These are phyloP conservation scores for Tiliacea aurago DNA, from an alignment of 2,888 invertebrate genomes.

Conservation along the genomic window DNA sequence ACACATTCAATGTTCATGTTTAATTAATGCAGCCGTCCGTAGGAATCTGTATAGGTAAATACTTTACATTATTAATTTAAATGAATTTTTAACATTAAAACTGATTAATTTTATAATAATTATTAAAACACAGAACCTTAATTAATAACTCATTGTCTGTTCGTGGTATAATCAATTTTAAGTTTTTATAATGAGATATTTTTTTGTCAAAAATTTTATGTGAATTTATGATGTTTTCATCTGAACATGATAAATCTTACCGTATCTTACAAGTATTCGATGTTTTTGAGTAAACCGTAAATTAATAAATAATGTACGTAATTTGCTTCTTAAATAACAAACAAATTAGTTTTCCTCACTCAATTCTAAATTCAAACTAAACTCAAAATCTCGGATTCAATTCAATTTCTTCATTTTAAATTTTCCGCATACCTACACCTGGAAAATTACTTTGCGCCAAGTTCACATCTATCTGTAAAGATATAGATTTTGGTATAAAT, in stretches of 20 bases:
- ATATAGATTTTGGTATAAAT: neutral
- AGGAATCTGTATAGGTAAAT: neutral
- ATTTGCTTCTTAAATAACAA: neutral
- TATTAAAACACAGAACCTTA: neutral
- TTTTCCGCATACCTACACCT: neutral
- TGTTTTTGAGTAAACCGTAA: no score
- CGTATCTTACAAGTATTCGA: no score
- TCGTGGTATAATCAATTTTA: neutral
- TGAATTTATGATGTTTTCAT: neutral
- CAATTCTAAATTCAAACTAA: no score
- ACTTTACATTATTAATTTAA: neutral
- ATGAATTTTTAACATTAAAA: neutral
- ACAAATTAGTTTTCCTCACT: neutral
- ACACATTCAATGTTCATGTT: neutral
- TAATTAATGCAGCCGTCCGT: neutral
- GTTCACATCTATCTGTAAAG: neutral
- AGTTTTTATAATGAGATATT: no score
- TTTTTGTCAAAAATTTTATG: neutral
- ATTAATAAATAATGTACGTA: neutral
- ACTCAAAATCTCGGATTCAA: neutral
- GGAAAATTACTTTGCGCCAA: neutral
- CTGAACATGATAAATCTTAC: no score
- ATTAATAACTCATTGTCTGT: neutral
- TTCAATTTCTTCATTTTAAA: neutral
- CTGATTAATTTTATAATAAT: no score